phyloP scores from a whole-genome alignment of 2,113 vertebrate species.

The Monopterus albus region DNA sequence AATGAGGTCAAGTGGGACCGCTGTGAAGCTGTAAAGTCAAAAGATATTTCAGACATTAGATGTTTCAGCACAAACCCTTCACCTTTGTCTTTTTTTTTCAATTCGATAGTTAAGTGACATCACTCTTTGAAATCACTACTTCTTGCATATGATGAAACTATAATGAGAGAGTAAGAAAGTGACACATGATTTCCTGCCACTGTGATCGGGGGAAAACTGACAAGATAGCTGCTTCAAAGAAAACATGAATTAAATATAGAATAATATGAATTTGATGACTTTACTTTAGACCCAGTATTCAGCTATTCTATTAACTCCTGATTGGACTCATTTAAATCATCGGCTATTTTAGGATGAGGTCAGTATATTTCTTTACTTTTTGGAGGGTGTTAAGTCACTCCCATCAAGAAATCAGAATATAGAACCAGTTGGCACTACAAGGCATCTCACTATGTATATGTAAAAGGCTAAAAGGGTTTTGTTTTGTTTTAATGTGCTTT shows the following conservation, averaged over 20 bases:
- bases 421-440: too few relatives aligned
- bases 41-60: neutral
- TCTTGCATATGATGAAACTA: slow-evolving; percentile 49
- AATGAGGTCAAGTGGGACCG: slow-evolving; percentile 1
- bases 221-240: slow-evolving; percentile 16
- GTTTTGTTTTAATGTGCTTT: too few relatives aligned
- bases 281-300: neutral
- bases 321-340: slow-evolving; percentile 8
- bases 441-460: too few relatives aligned
- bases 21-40: neutral
- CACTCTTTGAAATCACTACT: slow-evolving; percentile 23
- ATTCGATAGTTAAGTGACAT: slow-evolving; percentile 2
- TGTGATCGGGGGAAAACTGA: slow-evolving; percentile 15
- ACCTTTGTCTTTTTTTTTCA: slow-evolving; percentile 30
- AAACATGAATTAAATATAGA: slow-evolving; percentile 38
- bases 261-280: slow-evolving; percentile 21
- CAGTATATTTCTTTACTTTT: neutral
- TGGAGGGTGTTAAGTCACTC: neutral
- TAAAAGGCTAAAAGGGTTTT: too few relatives aligned
- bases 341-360: neutral
- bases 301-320: neutral
- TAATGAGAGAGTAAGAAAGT: slow-evolving; percentile 17
- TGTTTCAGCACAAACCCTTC: slow-evolving; percentile 6
- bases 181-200: slow-evolving; percentile 43
- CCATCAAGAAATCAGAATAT: neutral